Conservation (phyloP, 2,888 invertebrate species). For the Lycocerus yunnanus region DNA sequence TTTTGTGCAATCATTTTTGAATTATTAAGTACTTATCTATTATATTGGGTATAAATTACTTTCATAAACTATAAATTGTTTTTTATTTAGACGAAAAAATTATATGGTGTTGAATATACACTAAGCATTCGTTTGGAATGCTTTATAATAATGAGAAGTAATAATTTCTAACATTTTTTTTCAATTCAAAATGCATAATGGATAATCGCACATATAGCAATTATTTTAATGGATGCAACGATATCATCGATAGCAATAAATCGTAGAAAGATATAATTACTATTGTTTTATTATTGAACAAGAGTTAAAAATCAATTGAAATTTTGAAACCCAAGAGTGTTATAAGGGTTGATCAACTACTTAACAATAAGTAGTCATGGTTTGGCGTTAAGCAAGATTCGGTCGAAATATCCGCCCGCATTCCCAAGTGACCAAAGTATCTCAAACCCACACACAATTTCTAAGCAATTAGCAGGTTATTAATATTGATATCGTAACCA, state of each 20-base stretch:
- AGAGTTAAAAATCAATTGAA: background rate
- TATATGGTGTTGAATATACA: constrained; percentile 3
- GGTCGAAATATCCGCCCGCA: constrained; percentile 11
- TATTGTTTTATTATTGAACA: background rate
- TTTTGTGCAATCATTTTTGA: background rate
- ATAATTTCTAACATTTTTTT: constrained; percentile 3
- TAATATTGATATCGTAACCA: constrained; percentile 23
- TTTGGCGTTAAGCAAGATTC: constrained; percentile 18
- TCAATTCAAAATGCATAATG: constrained; percentile 1
- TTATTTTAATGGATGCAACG: background rate
- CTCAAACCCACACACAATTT: constrained; percentile 17
- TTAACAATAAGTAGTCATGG: constrained; percentile 8
- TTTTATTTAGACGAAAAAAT: background rate
- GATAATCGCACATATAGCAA: background rate
- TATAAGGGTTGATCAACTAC: constrained; percentile 17
- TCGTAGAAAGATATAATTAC: background rate
- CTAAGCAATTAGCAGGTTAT: constrained; percentile 26
- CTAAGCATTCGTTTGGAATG: constrained; percentile 2
- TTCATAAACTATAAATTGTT: background rate
- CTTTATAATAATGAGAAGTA: background rate
- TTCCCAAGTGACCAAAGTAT: constrained; percentile 25
- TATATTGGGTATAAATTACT: background rate
- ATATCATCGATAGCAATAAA: background rate
- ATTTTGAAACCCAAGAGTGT: constrained; percentile 11
- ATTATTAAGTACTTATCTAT: background rate